These are phyloP conservation scores for Parotocinclus haroldoi DNA, from an alignment of 2,797 vertebrate species.

Conservation along the genomic window DNA sequence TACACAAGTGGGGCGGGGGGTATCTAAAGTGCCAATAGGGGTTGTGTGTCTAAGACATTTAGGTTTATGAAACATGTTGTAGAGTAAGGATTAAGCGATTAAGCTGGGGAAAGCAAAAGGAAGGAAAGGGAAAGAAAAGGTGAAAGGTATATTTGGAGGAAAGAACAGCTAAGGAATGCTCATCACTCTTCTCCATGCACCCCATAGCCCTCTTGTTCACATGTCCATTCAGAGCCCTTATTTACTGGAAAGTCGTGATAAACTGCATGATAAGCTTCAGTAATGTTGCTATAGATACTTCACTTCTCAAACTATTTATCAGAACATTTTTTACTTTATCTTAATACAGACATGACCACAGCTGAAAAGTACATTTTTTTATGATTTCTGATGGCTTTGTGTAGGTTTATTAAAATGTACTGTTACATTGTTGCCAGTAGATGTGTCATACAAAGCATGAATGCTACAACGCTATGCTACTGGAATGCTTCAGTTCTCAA, in stretches of 20 bases:
- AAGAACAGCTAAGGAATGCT: constrained; percentile 55
- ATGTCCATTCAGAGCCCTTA: constrained; percentile 25
- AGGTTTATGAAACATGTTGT: constrained; percentile 71
- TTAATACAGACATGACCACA: too few species aligned
- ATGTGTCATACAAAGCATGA: too few species aligned
- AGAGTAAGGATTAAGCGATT: constrained; percentile 70
- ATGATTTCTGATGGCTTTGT: too few species aligned
- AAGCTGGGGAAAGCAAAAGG: constrained; percentile 54
- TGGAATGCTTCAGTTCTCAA: too few species aligned
- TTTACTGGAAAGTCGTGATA: constrained; percentile 44
- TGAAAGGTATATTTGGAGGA: constrained; percentile 63
- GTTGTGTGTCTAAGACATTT: constrained; percentile 61
- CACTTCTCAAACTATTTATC: too few species aligned
- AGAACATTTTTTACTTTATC: too few species aligned
- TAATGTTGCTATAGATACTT: too few species aligned
- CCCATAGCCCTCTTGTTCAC: constrained; percentile 26
- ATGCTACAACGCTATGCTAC: too few species aligned
- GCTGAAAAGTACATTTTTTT: too few species aligned
- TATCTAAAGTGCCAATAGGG: constrained; percentile 56
- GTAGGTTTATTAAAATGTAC: too few species aligned
- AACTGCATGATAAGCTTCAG: not conserved
- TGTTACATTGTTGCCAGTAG: too few species aligned
- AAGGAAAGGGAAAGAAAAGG: constrained; percentile 55
- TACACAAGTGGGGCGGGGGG: constrained; percentile 37
- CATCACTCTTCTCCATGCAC: constrained; percentile 32